phyloP scores from a whole-genome alignment of 2,113 vertebrate genomes.

The Dicerorhinus sumatrensis region DNA sequence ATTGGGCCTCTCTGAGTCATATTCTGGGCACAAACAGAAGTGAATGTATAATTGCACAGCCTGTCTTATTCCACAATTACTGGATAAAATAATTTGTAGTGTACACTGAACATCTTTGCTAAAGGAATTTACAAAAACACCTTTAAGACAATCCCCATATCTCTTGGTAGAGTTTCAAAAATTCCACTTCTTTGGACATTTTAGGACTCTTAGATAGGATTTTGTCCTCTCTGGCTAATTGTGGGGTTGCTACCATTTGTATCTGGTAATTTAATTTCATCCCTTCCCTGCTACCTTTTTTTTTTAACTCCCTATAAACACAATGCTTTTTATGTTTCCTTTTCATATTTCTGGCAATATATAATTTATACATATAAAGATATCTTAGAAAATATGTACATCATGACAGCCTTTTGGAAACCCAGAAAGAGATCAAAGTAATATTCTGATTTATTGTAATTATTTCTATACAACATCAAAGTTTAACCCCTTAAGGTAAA shows the following conservation, averaged over 20 bases:
- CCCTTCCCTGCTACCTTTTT: background rate
- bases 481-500: background rate
- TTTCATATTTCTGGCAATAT: background rate
- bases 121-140: background rate
- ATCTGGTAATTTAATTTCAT: background rate
- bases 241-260: background rate
- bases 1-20: slow-evolving; percentile 48
- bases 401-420: background rate
- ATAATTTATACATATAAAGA: background rate
- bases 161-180: background rate
- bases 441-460: background rate
- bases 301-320: background rate
- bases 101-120: background rate
- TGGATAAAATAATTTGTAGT: slow-evolving; percentile 39
- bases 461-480: background rate
- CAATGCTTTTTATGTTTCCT: background rate
- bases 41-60: background rate
- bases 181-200: background rate
- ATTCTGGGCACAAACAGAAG: slow-evolving; percentile 6
- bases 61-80: slow-evolving; percentile 25
- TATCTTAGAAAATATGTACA: slow-evolving; percentile 36
- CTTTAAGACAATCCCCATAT: background rate
- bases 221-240: background rate
- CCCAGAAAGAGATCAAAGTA: background rate
- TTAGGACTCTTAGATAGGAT: background rate